Evolutionary conservation across 92 coral and sea anemone species (phyloP), one percentile per base, ranked within the genome.

Genomic region (Epizoanthus stellaris): DNA sequence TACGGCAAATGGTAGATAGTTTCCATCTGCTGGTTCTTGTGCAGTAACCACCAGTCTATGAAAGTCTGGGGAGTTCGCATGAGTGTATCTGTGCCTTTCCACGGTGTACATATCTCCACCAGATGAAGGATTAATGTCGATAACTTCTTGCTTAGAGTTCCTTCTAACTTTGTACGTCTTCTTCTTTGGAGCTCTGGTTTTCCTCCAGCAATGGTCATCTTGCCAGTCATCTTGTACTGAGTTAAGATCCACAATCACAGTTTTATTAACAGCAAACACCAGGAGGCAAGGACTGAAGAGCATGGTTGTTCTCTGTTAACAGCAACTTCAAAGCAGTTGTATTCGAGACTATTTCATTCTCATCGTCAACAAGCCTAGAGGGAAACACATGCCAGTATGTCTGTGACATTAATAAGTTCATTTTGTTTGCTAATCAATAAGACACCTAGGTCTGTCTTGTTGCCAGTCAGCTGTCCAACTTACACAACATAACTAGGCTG

Each of bases 31-130:
- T 2, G 36, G 36, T 70, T 62, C 71, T 57, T 81, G 90, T 5
- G 34, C 90, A 20, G 85, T 87, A 20, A 87, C 87, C 56, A 87
- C 87, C 39, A 87, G 86, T 9, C 73, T 5, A 80, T 80, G 86
- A 42, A 87, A 87, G 73, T 87, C 90, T 69, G 90, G 80, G n/a
- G 90, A 87, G 87, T 80, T 68, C 3, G 75, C 86, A 52, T 87
- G 82, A 14, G 87, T 87, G 61, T 87, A 87, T 63, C 90, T 70
- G 63, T 81, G 90, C 15, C 74, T 86, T 69, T 87, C 86, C 21
- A 87, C 76, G 43, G 36, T 72, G 53, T 81, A 87, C 11, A 86
- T 20, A 45, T 36, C 49, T 70, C 64, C 84, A 81, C 61, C 40
- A 53, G 86, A 87, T 34, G 89, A 85, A 5, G 58, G 57, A 14